Percentiles rank a stretch among this genome's conserved stretches.
Evolutionary conservation across 2,113 vertebrate genomes (phyloP).

Genomic region (Dipodomys stephensi): DNA sequence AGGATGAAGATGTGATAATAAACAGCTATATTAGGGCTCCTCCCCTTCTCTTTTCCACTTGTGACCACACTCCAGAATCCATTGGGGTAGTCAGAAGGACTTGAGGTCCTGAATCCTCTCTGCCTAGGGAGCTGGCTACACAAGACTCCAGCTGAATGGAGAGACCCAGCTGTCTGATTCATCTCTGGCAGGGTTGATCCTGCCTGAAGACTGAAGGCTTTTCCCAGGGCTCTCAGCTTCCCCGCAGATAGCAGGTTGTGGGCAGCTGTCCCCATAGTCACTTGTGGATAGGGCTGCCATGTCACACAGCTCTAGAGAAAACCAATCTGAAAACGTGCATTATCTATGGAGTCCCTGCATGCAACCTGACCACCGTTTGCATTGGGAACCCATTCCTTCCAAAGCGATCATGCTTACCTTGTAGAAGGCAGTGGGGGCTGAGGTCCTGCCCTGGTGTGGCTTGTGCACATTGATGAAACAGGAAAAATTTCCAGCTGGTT

Average conservation of each 20-base stretch:
- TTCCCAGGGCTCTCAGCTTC: neutral
- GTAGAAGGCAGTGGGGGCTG: neutral
- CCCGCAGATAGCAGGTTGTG: neutral
- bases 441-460: neutral
- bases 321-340: neutral
- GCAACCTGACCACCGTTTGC: neutral
- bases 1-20: conserved; percentile 32
- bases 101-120: neutral
- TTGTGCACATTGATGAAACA: neutral
- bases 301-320: conserved; percentile 9
- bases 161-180: neutral
- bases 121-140: neutral
- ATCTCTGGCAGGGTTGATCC: neutral
- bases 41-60: neutral
- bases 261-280: neutral
- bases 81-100: neutral
- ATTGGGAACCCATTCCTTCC: neutral
- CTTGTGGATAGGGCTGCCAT: neutral
- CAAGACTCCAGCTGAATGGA: neutral
- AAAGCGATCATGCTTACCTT: neutral
- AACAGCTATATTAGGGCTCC: conserved; percentile 24
- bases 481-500: neutral
- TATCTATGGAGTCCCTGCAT: neutral
- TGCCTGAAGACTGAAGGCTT: neutral
- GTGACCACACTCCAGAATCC: neutral